phyloP scores from a whole-genome alignment of 2,888 invertebrate genomes.

The Gasteruption jaculator region DNA sequence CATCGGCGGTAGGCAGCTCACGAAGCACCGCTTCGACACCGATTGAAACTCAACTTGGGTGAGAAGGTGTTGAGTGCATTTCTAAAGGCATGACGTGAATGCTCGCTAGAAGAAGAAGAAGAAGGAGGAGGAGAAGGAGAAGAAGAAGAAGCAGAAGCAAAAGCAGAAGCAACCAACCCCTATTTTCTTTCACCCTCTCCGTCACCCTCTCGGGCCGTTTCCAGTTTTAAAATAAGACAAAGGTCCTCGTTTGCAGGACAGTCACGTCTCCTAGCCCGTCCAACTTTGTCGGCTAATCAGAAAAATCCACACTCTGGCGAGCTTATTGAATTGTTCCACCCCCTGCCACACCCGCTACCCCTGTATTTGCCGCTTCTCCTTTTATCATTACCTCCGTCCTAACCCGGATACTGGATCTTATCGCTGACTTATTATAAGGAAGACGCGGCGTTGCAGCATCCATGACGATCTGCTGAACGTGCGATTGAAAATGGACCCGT shows the following conservation, averaged over 20 bases:
- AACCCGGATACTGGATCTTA: no score
- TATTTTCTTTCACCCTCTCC: conserved; percentile 4
- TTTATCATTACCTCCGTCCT: not conserved
- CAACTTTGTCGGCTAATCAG: conserved; percentile 47
- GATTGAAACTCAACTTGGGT: conserved; percentile 37
- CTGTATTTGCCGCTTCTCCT: conserved; percentile 15
- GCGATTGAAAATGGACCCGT: no score
- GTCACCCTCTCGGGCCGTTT: conserved; percentile 20
- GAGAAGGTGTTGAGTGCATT: conserved; percentile 40
- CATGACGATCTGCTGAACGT: no score
- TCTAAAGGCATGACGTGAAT: conserved; percentile 34
- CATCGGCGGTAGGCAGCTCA: conserved; percentile 35
- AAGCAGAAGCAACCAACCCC: no score
- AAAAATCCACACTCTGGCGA: conserved; percentile 46
- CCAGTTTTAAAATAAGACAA: conserved; percentile 40
- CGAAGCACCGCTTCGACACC: conserved; percentile 38
- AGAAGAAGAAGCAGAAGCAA: no score
- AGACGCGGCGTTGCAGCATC: no score
- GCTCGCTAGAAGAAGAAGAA: conserved; percentile 23
- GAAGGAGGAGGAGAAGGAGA: conserved; percentile 6
- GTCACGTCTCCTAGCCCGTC: conserved; percentile 39
- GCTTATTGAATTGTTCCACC: conserved; percentile 43
- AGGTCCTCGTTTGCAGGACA: conserved; percentile 37
- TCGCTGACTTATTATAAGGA: no score
- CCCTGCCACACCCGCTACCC: conserved; percentile 6